Evolutionary conservation across 2,113 vertebrate genomes (phyloP), one percentile per base, ranked within the genome.

Genomic region (Nothocercus julius): DNA sequence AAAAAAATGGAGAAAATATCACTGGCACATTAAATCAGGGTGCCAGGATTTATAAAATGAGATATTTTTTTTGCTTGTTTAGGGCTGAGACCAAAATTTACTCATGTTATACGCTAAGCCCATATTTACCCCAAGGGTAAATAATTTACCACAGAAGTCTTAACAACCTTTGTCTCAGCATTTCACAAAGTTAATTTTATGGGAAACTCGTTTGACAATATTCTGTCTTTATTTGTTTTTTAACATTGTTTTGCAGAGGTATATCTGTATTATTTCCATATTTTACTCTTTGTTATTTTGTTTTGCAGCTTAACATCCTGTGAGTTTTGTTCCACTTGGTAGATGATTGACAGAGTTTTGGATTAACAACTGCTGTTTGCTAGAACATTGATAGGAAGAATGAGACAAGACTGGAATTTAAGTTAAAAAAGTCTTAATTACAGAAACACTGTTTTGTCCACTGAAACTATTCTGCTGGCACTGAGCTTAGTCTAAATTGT

Each of bases 281-380:
- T 30, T 87, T 93, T 53, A 2, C 1, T 20, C 90, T 89, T 82
- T 56, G 63, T 89, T 81, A 66, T 89, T 96, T 79, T 85, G 42
- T 25, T 92, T 85, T 88, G 49, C 24, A 49, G 34, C 66, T 93
- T 81, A 78, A 47, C 67, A 72, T 80, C 58, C 70, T 40, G 38
- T 66, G 72, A 89, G 34, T 78, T 91, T 93, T 95, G 20, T 91
- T 95, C 58, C 24, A 56, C 47, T 82, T 85, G 77, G 44, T 82
- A 90, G 69, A 59, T 89, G 89, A 95, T 64, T 95, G 86, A 93
- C 73, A 86, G 74, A 64, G 5, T 53, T 92, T 90, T 80, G 88
- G 76, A 94, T 92, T 92, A 95, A 80, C 9, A 89, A 53, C n/a
- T 78, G 17, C 77, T 78, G 25, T 70, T 85, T 91, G 38, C 53